A percentile compares a stretch with the other conserved stretches of the same genome.
Conservation (phyloP, 2,888 invertebrate genomes). For the Gortyna flavago region DNA sequence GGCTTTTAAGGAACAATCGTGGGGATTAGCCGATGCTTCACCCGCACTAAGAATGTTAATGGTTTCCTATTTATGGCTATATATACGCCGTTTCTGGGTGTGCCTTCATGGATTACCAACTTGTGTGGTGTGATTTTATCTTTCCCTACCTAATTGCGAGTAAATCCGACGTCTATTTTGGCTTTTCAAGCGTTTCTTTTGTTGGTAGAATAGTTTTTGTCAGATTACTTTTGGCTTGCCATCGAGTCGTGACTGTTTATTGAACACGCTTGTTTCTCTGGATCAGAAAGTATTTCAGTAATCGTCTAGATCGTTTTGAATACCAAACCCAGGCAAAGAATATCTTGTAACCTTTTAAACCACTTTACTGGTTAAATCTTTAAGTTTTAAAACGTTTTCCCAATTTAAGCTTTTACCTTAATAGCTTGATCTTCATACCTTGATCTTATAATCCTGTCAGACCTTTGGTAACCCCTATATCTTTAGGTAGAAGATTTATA, state of each 20-base stretch:
- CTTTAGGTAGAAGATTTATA: conserved; percentile 26
- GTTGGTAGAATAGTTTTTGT: conserved; percentile 14
- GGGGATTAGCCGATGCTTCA: conserved; percentile 72
- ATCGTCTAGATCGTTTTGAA: not conserved
- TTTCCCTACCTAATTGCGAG: conserved; percentile 50
- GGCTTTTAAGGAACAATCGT: conserved; percentile 79
- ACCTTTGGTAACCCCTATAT: conserved; percentile 19
- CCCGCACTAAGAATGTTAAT: conserved; percentile 72
- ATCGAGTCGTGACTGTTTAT: conserved; percentile 1
- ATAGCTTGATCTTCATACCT: conserved; percentile 23
- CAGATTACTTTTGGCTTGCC: conserved; percentile 2
- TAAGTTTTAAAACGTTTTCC: conserved; percentile 20
- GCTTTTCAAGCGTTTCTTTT: conserved; percentile 33
- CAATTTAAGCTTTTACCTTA: conserved; percentile 21
- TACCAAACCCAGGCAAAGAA: not conserved
- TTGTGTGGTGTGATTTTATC: conserved; percentile 59
- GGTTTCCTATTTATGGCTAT: conserved; percentile 69
- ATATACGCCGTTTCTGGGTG: conserved; percentile 53
- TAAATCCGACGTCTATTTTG: conserved; percentile 35
- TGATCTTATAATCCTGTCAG: conserved; percentile 16
- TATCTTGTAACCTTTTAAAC: not conserved
- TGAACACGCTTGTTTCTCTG: not conserved
- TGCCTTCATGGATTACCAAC: conserved; percentile 61
- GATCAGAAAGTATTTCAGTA: not conserved
- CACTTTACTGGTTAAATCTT: conserved; percentile 23